Evolutionary conservation across 2,113 vertebrate species (phyloP).

Genomic region (Odobenus rosmarus): DNA sequence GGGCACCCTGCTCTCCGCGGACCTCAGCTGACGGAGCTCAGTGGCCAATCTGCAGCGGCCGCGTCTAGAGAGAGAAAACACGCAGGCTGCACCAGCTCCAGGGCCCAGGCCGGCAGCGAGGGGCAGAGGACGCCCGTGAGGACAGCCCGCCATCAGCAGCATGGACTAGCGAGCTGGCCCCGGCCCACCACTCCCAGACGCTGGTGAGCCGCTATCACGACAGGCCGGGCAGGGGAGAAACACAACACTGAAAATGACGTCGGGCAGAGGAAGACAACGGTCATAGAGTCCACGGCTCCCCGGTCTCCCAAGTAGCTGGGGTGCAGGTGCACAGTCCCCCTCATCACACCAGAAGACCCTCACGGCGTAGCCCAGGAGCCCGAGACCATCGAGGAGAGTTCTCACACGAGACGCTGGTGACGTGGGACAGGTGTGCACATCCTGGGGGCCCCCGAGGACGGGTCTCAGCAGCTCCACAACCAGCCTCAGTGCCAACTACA

Average conservation of each 20-base stretch:
- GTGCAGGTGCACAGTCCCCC: not conserved
- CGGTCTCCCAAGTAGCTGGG: not conserved
- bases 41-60: slow-evolving; percentile 38
- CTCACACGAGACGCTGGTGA: not conserved
- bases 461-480: not conserved
- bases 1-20: slow-evolving; percentile 49
- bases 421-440: not conserved
- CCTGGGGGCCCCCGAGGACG: not conserved
- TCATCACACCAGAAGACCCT: not conserved
- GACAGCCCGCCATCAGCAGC: not conserved
- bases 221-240: not conserved
- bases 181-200: not conserved
- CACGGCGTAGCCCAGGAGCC: not conserved
- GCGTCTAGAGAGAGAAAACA: slow-evolving; percentile 74
- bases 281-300: not conserved
- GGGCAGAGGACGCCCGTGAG: not conserved
- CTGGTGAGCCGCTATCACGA: not conserved
- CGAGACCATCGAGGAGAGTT: not conserved
- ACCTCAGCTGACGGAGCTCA: slow-evolving; percentile 46
- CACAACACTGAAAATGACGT: not conserved
- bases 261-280: not conserved
- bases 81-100: not conserved
- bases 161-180: not conserved
- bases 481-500: accelerated
- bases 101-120: not conserved